These are phyloP conservation scores for Eudemis profundana DNA, from an alignment of 2,888 invertebrate genomes.

Conservation along the genomic window DNA sequence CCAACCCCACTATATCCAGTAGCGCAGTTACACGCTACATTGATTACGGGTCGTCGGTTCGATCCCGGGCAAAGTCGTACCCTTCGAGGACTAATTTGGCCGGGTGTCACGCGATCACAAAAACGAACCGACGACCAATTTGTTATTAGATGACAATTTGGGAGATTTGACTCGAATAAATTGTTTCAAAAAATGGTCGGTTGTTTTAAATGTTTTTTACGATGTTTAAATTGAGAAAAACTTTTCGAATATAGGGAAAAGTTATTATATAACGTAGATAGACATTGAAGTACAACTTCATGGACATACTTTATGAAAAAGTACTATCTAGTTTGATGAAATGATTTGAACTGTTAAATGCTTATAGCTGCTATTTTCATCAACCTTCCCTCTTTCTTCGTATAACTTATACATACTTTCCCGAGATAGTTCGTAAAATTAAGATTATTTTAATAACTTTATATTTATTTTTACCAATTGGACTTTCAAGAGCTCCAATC, in stretches of 20 bases:
- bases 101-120: slow-evolving; percentile 69
- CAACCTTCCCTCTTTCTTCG: too few relatives aligned
- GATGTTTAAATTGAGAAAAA: neutral
- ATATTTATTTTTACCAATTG: too few relatives aligned
- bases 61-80: slow-evolving; percentile 54
- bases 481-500: too few relatives aligned
- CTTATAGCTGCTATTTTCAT: too few relatives aligned
- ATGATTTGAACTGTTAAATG: too few relatives aligned
- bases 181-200: slow-evolving; percentile 11
- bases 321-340: too few relatives aligned
- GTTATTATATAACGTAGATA: too few relatives aligned
- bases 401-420: too few relatives aligned
- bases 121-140: slow-evolving; percentile 14
- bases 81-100: slow-evolving; percentile 64
- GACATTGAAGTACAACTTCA: too few relatives aligned
- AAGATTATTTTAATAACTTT: too few relatives aligned
- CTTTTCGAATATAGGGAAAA: neutral
- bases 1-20: slow-evolving; percentile 49
- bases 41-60: slow-evolving; percentile 66
- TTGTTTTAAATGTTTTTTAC: neutral
- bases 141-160: slow-evolving; percentile 37
- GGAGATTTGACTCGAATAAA: slow-evolving; percentile 9
- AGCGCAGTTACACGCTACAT: slow-evolving; percentile 66
- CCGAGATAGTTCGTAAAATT: too few relatives aligned
- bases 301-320: too few relatives aligned